These are phyloP conservation scores for Platycnemis pennipes DNA, from an alignment of 2,888 invertebrate genomes.

Conservation along the genomic window DNA sequence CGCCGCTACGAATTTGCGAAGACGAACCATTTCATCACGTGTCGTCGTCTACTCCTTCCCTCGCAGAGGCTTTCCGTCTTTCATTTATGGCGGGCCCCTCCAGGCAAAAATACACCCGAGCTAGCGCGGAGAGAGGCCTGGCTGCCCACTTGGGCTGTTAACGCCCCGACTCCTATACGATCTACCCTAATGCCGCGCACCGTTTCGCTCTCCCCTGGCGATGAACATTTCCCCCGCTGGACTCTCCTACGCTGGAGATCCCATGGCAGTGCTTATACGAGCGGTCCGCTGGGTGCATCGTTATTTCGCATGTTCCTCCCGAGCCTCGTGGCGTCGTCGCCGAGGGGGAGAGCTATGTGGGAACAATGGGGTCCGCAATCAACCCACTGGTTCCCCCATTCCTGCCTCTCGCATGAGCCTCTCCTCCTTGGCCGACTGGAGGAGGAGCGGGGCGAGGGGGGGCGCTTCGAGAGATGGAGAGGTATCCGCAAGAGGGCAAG, in stretches of 20 bases:
- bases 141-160: background rate
- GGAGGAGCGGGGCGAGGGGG: slow-evolving; percentile 35
- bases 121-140: background rate
- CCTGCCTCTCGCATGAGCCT: background rate
- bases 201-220: background rate
- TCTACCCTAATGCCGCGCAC: background rate
- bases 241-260: background rate
- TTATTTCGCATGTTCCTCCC: slow-evolving; percentile 56
- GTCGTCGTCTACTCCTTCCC: background rate
- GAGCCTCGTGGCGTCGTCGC: slow-evolving; percentile 33
- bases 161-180: background rate
- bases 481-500: background rate
- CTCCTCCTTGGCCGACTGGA: background rate
- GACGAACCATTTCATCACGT: background rate
- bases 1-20: background rate
- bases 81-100: background rate
- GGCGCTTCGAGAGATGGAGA: background rate
- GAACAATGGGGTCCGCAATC: slow-evolving; percentile 43
- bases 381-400: slow-evolving; percentile 21
- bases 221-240: background rate
- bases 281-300: slow-evolving; percentile 40
- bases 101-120: background rate
- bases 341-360: background rate
- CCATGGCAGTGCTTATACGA: slow-evolving; percentile 10
- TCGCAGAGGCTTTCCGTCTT: background rate